phyloP scores from a whole-genome alignment of 1,140 invertebrate species.

The Ostrea edulis region DNA sequence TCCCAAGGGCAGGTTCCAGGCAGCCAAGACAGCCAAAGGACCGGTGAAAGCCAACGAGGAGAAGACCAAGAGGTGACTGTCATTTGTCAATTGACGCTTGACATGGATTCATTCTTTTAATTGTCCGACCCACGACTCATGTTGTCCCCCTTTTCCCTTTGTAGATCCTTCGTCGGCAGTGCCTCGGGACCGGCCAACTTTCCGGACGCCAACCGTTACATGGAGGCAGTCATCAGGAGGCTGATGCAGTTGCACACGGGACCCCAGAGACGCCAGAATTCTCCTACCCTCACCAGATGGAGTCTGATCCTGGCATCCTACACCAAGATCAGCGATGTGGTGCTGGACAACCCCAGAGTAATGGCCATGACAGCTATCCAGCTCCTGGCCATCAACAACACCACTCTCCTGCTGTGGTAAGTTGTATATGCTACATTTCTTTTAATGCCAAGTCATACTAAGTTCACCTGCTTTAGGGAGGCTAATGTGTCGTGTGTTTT shows the following conservation, averaged over 20 bases:
- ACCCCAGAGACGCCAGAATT: not conserved
- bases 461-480: not conserved
- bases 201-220: constrained; percentile 16
- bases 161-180: not conserved
- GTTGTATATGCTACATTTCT: not conserved
- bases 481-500: not conserved
- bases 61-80: constrained; percentile 14
- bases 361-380: not conserved
- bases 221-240: not conserved
- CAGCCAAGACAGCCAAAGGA: too few relatives aligned
- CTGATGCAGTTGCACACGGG: not conserved
- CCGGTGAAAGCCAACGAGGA: too few relatives aligned
- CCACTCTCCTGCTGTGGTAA: constrained; percentile 1
- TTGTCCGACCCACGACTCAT: not conserved
- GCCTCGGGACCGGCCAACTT: not conserved
- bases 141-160: not conserved
- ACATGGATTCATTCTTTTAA: too few relatives aligned
- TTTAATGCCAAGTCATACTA: not conserved
- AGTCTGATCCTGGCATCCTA: too few relatives aligned
- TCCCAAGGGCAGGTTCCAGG: too few relatives aligned
- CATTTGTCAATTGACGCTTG: too few relatives aligned
- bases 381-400: not conserved
- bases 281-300: not conserved
- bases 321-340: constrained; percentile 18
- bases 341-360: not conserved